Conservation (phyloP, 1,140 invertebrate species). For the Portunus trituberculatus region DNA sequence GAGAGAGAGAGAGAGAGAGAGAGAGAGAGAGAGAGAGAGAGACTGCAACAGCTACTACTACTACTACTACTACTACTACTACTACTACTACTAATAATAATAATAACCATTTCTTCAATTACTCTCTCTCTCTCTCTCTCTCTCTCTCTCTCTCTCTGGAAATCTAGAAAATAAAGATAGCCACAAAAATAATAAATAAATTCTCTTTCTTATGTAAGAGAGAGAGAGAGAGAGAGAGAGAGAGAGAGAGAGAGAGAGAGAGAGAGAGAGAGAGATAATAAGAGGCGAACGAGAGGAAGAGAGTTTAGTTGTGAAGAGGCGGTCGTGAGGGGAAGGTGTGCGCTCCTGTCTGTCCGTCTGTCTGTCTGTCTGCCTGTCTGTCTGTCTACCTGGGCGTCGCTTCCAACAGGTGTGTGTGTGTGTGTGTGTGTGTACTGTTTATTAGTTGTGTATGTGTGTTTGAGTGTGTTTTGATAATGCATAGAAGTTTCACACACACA, state of each 20-base stretch:
- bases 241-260: too few species aligned
- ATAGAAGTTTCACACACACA: too few species aligned
- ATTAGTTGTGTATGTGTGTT: neutral
- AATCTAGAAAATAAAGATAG: neutral
- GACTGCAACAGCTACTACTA: too few species aligned
- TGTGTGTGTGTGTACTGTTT: too few species aligned
- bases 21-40: too few species aligned
- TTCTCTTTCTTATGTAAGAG: neutral
- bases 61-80: too few species aligned
- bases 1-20: too few species aligned
- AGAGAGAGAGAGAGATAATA: neutral
- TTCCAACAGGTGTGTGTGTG: too few species aligned
- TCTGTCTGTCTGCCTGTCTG: neutral
- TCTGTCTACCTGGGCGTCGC: too few species aligned
- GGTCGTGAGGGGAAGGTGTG: too few species aligned
- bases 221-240: neutral
- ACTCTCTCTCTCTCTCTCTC: neutral
- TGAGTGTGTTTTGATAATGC: neutral
- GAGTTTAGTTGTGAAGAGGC: neutral
- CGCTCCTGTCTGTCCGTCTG: too few species aligned
- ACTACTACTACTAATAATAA: neutral
- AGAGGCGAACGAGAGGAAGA: neutral
- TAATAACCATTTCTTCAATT: neutral
- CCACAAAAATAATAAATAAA: neutral
- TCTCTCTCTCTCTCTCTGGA: neutral